Evolutionary conservation across 2,797 vertebrate species (phyloP).

Genomic region (Crax fasciolata): DNA sequence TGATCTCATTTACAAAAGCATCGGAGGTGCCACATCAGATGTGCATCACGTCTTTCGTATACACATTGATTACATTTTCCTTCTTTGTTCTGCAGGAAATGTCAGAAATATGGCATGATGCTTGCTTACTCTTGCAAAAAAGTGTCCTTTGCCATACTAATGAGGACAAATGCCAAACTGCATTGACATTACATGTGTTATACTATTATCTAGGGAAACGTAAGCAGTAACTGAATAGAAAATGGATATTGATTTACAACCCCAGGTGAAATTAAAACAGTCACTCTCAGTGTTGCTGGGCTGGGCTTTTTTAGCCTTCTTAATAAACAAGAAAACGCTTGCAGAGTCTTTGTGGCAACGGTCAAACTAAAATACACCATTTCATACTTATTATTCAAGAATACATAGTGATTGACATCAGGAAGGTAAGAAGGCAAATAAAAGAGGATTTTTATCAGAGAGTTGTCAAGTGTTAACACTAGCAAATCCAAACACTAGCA

Average conservation of each 20-base stretch:
- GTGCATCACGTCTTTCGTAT: not conserved
- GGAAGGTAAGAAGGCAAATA: not conserved
- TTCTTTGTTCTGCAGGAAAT: conserved; percentile 38
- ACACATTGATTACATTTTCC: conserved; percentile 7
- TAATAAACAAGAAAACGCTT: conserved; percentile 2
- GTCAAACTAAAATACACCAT: not conserved
- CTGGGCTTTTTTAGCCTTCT: conserved; percentile 16
- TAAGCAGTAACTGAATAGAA: conserved; percentile 73
- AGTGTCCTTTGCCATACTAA: conserved; percentile 78
- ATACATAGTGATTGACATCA: not conserved
- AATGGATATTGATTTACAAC: conserved; percentile 81
- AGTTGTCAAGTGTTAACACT: not conserved
- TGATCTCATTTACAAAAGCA: not conserved
- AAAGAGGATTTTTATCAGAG: not conserved
- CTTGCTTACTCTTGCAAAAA: conserved; percentile 76
- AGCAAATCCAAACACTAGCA: not conserved
- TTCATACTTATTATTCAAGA: not conserved
- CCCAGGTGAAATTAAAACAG: conserved; percentile 78
- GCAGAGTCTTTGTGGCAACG: conserved; percentile 35
- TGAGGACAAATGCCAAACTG: conserved; percentile 80
- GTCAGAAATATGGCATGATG: conserved; percentile 37
- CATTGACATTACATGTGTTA: conserved; percentile 76
- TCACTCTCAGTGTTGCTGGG: conserved; percentile 29
- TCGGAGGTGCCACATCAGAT: not conserved
- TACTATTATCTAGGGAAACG: conserved; percentile 78